Evolutionary conservation across 2,888 invertebrate species (phyloP).

Genomic region (Ornithoptera priamus): DNA sequence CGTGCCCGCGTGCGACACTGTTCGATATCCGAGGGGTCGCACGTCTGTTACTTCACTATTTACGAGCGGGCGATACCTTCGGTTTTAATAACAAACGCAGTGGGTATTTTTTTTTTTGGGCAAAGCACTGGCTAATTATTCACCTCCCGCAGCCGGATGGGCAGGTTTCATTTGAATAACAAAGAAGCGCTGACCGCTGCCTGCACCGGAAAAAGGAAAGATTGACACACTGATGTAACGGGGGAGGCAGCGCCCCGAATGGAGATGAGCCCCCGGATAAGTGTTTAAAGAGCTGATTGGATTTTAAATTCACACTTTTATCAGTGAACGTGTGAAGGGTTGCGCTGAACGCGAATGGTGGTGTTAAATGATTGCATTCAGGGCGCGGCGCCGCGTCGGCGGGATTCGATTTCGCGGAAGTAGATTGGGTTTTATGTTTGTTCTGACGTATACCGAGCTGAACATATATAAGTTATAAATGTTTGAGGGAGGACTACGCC

Average conservation of each 20-base stretch:
- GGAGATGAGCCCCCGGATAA: conserved; percentile 35
- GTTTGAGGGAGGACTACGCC: too few relatives aligned
- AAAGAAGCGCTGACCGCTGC: conserved; percentile 51
- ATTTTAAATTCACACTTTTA: conserved; percentile 38
- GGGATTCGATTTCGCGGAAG: conserved; percentile 7
- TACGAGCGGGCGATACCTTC: not conserved
- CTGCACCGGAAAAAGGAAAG: conserved; percentile 58
- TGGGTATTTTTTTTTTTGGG: not conserved
- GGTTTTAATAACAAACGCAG: not conserved
- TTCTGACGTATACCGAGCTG: not conserved
- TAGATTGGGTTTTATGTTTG: conserved; percentile 18
- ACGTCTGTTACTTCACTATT: too few relatives aligned
- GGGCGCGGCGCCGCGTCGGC: not conserved
- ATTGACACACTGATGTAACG: conserved; percentile 53
- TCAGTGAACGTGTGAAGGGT: conserved; percentile 25
- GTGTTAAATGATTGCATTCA: conserved; percentile 21
- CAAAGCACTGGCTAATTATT: conserved; percentile 63
- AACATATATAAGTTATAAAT: too few relatives aligned
- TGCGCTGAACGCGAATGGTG: conserved; percentile 5
- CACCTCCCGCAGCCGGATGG: conserved; percentile 55
- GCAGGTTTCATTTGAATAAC: conserved; percentile 70
- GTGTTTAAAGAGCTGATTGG: conserved; percentile 37
- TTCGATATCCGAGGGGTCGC: too few relatives aligned
- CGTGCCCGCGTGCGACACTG: too few relatives aligned
- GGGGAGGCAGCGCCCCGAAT: conserved; percentile 37